These are phyloP conservation scores for Polydrusus tereticollis DNA, from an alignment of 2,888 invertebrate genomes.

Conservation along the genomic window DNA sequence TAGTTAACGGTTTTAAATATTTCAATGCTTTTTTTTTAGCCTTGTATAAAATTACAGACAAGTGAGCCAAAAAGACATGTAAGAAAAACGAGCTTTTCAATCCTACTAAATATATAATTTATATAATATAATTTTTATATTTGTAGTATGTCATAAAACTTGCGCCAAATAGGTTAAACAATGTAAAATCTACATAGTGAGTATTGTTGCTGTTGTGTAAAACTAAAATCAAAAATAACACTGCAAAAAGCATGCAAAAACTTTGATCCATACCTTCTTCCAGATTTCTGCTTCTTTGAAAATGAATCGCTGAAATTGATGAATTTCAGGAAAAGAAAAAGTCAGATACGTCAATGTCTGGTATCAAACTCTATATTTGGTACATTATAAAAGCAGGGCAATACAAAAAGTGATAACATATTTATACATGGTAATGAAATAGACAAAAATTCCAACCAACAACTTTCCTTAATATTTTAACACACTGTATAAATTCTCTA, in stretches of 20 bases:
- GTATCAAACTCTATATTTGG: slow-evolving; percentile 54
- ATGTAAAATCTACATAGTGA: slow-evolving; percentile 8
- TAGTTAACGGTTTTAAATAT: too few relatives aligned
- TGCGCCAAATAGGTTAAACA: too few relatives aligned
- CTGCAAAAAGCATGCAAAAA: slow-evolving; percentile 50
- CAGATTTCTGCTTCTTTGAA: background rate
- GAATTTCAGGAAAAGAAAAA: slow-evolving; percentile 4
- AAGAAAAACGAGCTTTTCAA: too few relatives aligned
- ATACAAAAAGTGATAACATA: slow-evolving; percentile 33
- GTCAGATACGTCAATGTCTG: slow-evolving; percentile 26
- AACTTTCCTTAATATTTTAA: slow-evolving; percentile 55
- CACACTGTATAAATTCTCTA: slow-evolving; percentile 54
- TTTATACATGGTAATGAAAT: slow-evolving; percentile 53
- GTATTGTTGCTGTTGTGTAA: background rate
- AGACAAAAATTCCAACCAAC: slow-evolving; percentile 57
- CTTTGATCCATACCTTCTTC: slow-evolving; percentile 44
- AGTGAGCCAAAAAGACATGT: too few relatives aligned
- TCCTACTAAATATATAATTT: too few relatives aligned
- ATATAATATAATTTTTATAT: too few relatives aligned
- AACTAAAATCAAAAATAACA: slow-evolving; percentile 32
- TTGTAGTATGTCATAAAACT: too few relatives aligned
- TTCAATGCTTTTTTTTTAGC: too few relatives aligned
- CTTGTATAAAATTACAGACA: too few relatives aligned
- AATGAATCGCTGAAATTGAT: slow-evolving; percentile 2
- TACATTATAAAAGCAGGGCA: slow-evolving; percentile 53